These are phyloP conservation scores for Picathartes gymnocephalus DNA, from an alignment of 2,113 vertebrate genomes.

Conservation along the genomic window DNA sequence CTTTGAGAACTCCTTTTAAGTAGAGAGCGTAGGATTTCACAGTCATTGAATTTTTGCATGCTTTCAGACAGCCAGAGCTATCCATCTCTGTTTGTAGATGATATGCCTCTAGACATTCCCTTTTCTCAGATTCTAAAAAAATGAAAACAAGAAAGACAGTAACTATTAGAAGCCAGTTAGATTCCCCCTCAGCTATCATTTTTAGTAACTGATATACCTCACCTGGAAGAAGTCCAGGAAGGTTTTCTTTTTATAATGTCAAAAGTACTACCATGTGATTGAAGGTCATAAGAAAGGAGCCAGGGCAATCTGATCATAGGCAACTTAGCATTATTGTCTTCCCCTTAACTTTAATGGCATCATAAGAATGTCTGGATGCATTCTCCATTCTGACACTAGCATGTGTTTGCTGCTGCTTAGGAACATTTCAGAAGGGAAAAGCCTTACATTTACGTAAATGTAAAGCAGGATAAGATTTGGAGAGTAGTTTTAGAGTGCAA, in stretches of 20 bases:
- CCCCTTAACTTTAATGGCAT: background rate
- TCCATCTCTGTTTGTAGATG: background rate
- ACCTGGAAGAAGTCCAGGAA: background rate
- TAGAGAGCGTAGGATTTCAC: background rate
- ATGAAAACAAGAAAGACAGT: background rate
- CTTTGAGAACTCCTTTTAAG: background rate
- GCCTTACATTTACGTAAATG: background rate
- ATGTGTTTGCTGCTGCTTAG: background rate
- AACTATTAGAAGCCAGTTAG: background rate
- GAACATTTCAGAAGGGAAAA: background rate
- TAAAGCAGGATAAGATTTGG: background rate
- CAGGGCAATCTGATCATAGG: background rate
- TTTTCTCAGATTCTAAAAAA: background rate
- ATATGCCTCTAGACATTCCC: background rate
- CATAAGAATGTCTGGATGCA: background rate
- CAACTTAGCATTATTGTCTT: background rate
- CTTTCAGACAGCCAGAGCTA: background rate
- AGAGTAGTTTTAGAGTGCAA: background rate
- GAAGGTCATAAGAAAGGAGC: background rate
- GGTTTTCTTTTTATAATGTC: background rate
- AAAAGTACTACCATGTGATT: background rate
- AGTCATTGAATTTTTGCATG: background rate
- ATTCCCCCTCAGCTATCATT: background rate
- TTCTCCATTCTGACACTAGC: background rate
- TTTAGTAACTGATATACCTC: background rate